Conservation (phyloP, 2,797 vertebrate genomes). For the Arremon brunneinucha region DNA sequence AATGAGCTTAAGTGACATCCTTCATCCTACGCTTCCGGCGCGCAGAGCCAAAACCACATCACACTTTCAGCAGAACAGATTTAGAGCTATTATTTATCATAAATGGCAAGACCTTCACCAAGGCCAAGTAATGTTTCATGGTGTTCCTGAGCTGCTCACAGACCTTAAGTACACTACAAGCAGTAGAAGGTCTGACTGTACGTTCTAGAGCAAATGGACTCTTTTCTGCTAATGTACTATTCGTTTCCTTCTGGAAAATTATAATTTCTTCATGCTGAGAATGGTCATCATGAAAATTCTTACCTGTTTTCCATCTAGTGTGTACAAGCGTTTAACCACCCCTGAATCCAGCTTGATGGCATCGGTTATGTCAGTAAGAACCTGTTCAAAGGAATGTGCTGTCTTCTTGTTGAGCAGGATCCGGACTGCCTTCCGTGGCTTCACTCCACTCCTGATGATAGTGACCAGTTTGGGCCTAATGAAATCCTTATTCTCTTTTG, state of each 20-base stretch:
- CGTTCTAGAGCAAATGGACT: fast-evolving
- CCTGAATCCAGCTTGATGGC: slow-evolving; percentile 97
- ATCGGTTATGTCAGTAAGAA: slow-evolving; percentile 95
- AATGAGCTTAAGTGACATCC: not conserved
- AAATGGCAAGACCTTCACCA: not conserved
- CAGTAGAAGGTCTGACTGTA: not conserved
- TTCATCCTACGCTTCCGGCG: not conserved
- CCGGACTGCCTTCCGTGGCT: slow-evolving; percentile 92
- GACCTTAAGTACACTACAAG: not conserved
- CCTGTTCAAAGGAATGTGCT: slow-evolving; percentile 95
- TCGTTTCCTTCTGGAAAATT: not conserved
- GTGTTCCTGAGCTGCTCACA: not conserved
- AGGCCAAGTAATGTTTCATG: not conserved
- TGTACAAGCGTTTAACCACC: slow-evolving; percentile 91
- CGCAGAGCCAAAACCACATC: slow-evolving; percentile 1
- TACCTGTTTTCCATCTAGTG: slow-evolving; percentile 95
- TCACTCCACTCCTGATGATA: slow-evolving; percentile 95
- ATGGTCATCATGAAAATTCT: not conserved
- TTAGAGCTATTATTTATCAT: not conserved
- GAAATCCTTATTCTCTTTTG: slow-evolving; percentile 90
- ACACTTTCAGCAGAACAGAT: not conserved
- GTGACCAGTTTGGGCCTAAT: slow-evolving; percentile 96
- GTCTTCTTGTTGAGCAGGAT: slow-evolving; percentile 98
- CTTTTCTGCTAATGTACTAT: not conserved
- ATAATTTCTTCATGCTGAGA: not conserved